phyloP scores from a whole-genome alignment of 1,140 invertebrate species.

The Pristionchus pacificus region DNA sequence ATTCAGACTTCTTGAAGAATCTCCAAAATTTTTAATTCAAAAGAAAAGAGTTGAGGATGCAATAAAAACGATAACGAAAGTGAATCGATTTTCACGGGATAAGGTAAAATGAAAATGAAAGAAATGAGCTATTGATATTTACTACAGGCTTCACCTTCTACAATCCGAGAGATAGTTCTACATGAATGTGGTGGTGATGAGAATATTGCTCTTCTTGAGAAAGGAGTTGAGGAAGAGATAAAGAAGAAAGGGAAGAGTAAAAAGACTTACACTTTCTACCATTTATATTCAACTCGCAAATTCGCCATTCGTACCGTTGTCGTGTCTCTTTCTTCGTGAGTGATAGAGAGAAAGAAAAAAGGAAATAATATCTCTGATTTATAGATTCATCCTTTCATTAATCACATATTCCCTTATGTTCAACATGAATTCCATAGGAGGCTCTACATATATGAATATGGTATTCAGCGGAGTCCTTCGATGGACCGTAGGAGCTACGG shows the following conservation, averaged over 20 bases:
- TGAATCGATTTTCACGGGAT: too few species aligned
- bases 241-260: constrained; percentile 15
- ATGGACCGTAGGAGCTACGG: constrained; percentile 19
- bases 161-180: too few species aligned
- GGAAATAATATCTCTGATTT: too few species aligned
- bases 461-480: constrained; percentile 17
- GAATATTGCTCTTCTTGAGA: constrained; percentile 12
- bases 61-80: constrained; percentile 16
- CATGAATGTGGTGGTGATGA: too few species aligned
- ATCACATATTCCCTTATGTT: constrained; percentile 24
- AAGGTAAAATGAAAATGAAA: too few species aligned
- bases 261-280: constrained; percentile 27
- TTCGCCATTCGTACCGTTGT: constrained; percentile 15
- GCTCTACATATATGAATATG: constrained; percentile 24
- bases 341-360: background rate
- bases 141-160: too few species aligned
- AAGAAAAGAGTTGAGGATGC: constrained; percentile 7
- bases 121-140: too few species aligned
- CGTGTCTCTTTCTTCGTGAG: constrained; percentile 23
- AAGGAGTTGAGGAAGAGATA: constrained; percentile 7
- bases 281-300: constrained; percentile 19
- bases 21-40: constrained; percentile 30
- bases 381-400: constrained; percentile 21
- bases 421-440: constrained; percentile 19
- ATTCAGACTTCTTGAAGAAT: constrained; percentile 22